Evolutionary conservation across 2,797 vertebrate genomes (phyloP), one percentile per base, ranked within the genome.

Genomic region (Dryobates pubescens): DNA sequence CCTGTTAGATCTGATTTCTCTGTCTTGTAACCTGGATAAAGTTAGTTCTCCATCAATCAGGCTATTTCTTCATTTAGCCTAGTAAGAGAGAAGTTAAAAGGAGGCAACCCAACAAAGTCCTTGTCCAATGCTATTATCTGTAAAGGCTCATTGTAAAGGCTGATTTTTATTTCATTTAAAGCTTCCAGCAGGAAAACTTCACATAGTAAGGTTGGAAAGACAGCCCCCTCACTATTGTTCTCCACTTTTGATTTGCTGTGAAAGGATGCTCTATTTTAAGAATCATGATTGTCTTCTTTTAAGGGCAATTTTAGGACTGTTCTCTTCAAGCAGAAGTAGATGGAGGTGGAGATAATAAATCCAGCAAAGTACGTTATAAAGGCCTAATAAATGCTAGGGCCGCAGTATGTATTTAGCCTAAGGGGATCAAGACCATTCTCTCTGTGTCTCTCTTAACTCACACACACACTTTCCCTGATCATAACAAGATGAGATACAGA

Each of bases 231-330:
- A 0, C 90, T 84, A 92, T 94, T 96, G 95, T 96, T 96, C 92
- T 90, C 72, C 88, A 86, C 92, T 96, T 96, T 96, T 96, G 85
- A 96, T 95, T 96, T 95, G 88, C 92, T 95, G 69, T 95, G 89
- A 96, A 97, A 96, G 96, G 80, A 94, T 61, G 72, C 53, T 89
- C 94, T 96, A 96, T 93, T 96, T 92, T 93, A 96, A 94, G 94
- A 93, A 96, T 93, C 74, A 80, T 64, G 86, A 94, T 92, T 95
- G 82, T 95, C 88, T 94, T 97, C 94, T 93, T 96, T 96, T 93
- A 95, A 91, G 62, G 92, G 86, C 78, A 96, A 91, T 96, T 96
- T 95, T 94, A 95, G 90, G 85, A 93, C 45, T 92, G 91, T 91
- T 96, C 95, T 96, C 84, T 93, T 95, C 79, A 86, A 95, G 92